Base-by-base conservation (phyloP, 2,888 invertebrate species). In the Alentia gelatinosa region DNA sequence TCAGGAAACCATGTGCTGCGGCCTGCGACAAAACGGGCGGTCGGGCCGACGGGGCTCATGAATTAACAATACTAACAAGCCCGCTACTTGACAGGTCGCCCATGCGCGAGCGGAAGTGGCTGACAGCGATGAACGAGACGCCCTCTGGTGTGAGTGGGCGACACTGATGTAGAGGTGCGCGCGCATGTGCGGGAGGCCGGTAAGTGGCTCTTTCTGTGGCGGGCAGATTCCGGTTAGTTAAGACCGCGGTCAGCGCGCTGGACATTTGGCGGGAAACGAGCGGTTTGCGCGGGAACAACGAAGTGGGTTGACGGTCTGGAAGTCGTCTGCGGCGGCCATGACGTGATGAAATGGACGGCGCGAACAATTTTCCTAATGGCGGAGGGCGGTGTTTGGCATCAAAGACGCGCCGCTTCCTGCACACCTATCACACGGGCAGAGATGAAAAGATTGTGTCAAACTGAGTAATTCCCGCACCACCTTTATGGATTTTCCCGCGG, bases 21-120 rank as follows among this genome's bases (percentile, higher is more conserved):
- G 68, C 39, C n/a, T 26, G 39, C 39, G n/a, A 4, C 35, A 83
- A 83, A 35, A 4, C 5, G 39, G 9, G n/a, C 7, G 35, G 5
- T 26, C 83, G 7, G 30, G 26, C 68, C 26, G 7, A n/a, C 40
- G 7, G 1, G 37, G 4, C 83, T 83, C 83, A 83, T 83, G 83
- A 83, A 83, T 83, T 83, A 39, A 40, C 83, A 83, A 83, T 39
- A 37, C 83, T 83, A 83, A 83, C 83, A 83, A 83, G 83, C 83
- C 40, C 1, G 83, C 40, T 19, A 40, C 40, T 40, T 83, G 83
- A 83, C 83, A 83, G 37, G 37, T 83, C 68, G 83, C 4, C n/a
- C 83, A 83, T 83, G 83, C 40, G 39, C 83, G 0, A 75, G n/a
- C 23, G 83, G 83, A 83, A 83, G 39, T 30, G 23, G 1, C 15